Evolutionary conservation across 2,113 vertebrate genomes (phyloP), one percentile per base, ranked within the genome.

Genomic region (Arothron firmamentum): DNA sequence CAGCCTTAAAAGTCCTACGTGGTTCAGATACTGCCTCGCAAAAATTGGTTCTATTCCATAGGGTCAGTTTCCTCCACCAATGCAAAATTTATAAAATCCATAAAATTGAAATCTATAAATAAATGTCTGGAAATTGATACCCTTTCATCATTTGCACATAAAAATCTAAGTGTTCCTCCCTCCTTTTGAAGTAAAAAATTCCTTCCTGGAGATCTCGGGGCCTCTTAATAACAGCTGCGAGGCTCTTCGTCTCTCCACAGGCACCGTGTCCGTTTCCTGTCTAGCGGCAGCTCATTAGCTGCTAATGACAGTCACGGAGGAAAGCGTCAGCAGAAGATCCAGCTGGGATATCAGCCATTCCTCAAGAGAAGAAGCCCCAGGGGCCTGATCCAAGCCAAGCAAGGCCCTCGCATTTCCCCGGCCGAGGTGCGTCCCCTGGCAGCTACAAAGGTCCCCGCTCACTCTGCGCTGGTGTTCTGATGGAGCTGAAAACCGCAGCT

Each of bases 321-420:
- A 84, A 18, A 71, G 73, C 48, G 68, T 74, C 77, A 66, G 72
- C 65, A 65, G 66, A 82, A 77, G 52, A 79, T 78, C 82, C 83
- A 84, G 78, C 82, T 76, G 85, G 77, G 79, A 59, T 72, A 75
- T 76, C 86, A 89, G 60, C 88, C 87, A 73, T 85, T 78, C 43
- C 73, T 87, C 74, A 74, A 79, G 31, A 78, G 64, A 72, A 74
- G 70, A 55, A 72, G 74, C 79, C 80, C 72, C 80, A 73, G 70
- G 75, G 88, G 85, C 82, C 80, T 79, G 79, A 83, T 88, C 75
- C 78, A 3, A 82, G 82, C 80, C 86, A 85, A 69, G 68, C 12
- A 47, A 79, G 74, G 59, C 67, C 57, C 74, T 50, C 66, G 64
- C 82, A 83, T 87, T 16, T 56, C 77, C 61, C 63, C 63, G 65